Percentiles rank a stretch among this genome's conserved stretches.
Conservation (phyloP, 2,888 invertebrate species). For the Coenonympha glycerion region DNA sequence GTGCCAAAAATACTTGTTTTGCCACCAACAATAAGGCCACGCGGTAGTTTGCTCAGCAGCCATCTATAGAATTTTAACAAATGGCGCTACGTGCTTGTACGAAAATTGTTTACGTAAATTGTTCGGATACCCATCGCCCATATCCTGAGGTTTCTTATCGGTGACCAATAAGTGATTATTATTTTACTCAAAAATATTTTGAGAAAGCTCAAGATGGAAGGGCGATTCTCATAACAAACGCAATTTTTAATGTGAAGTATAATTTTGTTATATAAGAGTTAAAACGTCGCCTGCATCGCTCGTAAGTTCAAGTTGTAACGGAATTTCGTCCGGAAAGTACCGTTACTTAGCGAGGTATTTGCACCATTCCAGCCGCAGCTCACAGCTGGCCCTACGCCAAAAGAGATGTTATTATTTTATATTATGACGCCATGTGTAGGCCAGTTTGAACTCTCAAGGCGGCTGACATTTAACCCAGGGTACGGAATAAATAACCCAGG, state of each 20-base stretch:
- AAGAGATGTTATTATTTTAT: constrained; percentile 32
- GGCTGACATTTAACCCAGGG: constrained; percentile 9
- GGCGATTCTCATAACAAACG: background rate
- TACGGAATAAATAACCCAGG: constrained; percentile 2
- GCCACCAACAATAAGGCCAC: no score
- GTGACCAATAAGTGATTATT: no score
- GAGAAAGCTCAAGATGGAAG: background rate
- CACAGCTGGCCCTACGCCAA: constrained; percentile 29
- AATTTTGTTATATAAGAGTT: background rate
- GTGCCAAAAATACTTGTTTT: no score
- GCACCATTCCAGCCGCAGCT: constrained; percentile 30
- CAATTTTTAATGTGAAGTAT: background rate
- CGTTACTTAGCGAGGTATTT: constrained; percentile 31
- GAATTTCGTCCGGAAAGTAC: constrained; percentile 24
- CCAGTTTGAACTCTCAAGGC: constrained; percentile 20
- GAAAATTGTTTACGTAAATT: no score
- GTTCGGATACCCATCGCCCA: no score
- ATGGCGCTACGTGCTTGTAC: no score
- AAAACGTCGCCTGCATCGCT: background rate
- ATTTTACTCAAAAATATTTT: background rate
- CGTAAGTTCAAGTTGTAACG: constrained; percentile 22
- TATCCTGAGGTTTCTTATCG: no score
- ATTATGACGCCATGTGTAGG: constrained; percentile 23
- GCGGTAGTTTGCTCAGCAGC: no score
- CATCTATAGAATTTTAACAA: no score